phyloP scores from a whole-genome alignment of 35 echinoderm and acorn worm genomes.

The Hemicentrotus pulcherrimus region DNA sequence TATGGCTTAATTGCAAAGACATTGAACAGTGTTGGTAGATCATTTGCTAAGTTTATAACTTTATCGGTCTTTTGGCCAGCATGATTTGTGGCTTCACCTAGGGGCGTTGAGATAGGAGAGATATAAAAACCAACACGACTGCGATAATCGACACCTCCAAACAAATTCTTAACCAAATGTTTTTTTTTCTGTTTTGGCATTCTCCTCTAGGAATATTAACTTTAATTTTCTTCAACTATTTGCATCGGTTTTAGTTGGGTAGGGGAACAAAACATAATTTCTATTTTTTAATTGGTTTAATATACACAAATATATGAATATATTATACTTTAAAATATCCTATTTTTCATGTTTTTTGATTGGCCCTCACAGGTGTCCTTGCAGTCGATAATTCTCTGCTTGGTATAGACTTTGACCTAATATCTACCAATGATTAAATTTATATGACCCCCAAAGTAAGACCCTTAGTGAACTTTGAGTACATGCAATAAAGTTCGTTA shows the following conservation, averaged over 20 bases:
- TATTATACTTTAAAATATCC: neutral
- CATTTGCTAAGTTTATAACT: slow-evolving; percentile 90
- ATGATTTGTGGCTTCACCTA: slow-evolving; percentile 52
- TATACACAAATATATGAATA: no score
- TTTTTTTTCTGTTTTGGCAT: neutral
- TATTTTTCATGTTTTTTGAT: neutral
- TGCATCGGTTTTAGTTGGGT: neutral
- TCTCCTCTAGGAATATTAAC: neutral
- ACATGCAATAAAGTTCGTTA: neutral
- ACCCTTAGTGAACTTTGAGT: slow-evolving; percentile 9
- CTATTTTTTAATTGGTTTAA: no score
- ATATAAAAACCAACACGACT: slow-evolving; percentile 48
- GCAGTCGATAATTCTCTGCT: neutral
- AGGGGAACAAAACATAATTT: no score
- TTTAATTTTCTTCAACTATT: neutral
- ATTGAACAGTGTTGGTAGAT: slow-evolving; percentile 63
- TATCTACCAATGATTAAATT: neutral
- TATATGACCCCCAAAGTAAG: neutral
- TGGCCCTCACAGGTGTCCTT: neutral
- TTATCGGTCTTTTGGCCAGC: slow-evolving; percentile 60
- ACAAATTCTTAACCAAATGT: slow-evolving; percentile 26
- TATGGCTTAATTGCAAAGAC: slow-evolving; percentile 85
- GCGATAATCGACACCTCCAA: slow-evolving; percentile 8
- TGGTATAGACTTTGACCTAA: slow-evolving; percentile 3
- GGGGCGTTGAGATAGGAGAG: slow-evolving; percentile 46